phyloP scores from a whole-genome alignment of 2,797 vertebrate genomes.

The Labeo calbasu region DNA sequence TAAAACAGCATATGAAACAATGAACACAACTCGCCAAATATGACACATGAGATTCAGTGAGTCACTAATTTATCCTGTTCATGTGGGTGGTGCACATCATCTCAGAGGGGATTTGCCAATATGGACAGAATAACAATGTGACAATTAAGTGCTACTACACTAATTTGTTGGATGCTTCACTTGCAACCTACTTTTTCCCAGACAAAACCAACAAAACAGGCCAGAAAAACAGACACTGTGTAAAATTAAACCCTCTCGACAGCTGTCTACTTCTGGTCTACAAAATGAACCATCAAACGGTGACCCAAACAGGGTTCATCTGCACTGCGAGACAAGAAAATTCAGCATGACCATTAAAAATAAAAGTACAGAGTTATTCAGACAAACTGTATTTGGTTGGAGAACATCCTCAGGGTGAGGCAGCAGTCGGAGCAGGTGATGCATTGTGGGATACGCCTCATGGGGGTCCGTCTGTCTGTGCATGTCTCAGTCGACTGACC shows the following conservation, averaged over 20 bases:
- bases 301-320: conserved; percentile 37
- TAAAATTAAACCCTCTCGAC: conserved; percentile 42
- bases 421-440: conserved; percentile 46
- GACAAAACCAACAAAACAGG: conserved; percentile 50
- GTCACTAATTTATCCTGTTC: conserved; percentile 50
- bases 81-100: conserved; percentile 57
- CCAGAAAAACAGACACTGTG: conserved; percentile 37
- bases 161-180: conserved; percentile 49
- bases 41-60: conserved; percentile 47
- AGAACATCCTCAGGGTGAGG: conserved; percentile 35
- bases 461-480: conserved; percentile 50
- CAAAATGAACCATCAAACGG: conserved; percentile 6
- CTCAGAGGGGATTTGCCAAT: conserved; percentile 57
- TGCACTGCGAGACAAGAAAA: conserved; percentile 1
- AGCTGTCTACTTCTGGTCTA: conserved; percentile 22
- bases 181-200: conserved; percentile 49
- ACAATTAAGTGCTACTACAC: conserved; percentile 62
- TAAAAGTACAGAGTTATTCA: conserved; percentile 2
- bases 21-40: conserved; percentile 39
- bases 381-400: conserved; percentile 32
- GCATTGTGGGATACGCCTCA: conserved; percentile 51
- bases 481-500: conserved; percentile 37
- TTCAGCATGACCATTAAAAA: background rate
- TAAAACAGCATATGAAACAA: conserved; percentile 44
- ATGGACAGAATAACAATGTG: conserved; percentile 55